Base-by-base conservation (phyloP, 2,888 invertebrate species). In the Flabesymbios commensalis region DNA sequence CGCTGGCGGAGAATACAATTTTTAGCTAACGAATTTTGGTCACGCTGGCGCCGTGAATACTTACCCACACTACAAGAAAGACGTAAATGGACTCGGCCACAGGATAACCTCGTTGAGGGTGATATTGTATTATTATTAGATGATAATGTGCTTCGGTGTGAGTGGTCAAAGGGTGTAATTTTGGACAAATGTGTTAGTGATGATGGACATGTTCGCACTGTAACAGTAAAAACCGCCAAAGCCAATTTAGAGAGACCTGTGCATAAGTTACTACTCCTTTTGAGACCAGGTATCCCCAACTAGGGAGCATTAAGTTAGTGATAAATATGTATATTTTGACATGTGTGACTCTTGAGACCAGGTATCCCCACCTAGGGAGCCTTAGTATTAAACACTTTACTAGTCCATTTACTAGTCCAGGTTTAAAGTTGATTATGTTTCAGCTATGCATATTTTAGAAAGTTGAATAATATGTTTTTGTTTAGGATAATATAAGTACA, bases 11-110 rank as follows among this genome's bases (percentile, higher is more conserved):
- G 68, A 4, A 57, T 61, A 2, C 69, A 72, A 26, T 59, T 64
- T 56, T 22, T 71, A 2, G 60, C 59, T n/a, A 63, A 72, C 32
- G 58, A 63, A 28, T 71, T 73, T 52, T 73, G 69, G 71, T 10
- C n/a, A 31, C 52, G 71, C 5, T 72, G 72, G 70, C 41, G 57
- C 28, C 42, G 22, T 26, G 72, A 73, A 36, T 70, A 59, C 59
- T 26, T 71, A 1, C 57, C 57, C 22, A 64, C 41, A 26, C 43
- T 69, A 4, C 62, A 67, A 42, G 5, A 49, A 4, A 33, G 70
- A 29, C 41, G 45, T 26, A 71, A 70, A 31, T 70, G 71, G 68
- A 22, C 49, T 0, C 17, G 24, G 14, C 47, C 51, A 2, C 26
- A 19, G 29, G 19, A 28, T 14, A 56, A 56, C 26, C 7, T 56